These are phyloP conservation scores for Sebastes elongatus DNA, from an alignment of 2,797 vertebrate species.

Conservation along the genomic window DNA sequence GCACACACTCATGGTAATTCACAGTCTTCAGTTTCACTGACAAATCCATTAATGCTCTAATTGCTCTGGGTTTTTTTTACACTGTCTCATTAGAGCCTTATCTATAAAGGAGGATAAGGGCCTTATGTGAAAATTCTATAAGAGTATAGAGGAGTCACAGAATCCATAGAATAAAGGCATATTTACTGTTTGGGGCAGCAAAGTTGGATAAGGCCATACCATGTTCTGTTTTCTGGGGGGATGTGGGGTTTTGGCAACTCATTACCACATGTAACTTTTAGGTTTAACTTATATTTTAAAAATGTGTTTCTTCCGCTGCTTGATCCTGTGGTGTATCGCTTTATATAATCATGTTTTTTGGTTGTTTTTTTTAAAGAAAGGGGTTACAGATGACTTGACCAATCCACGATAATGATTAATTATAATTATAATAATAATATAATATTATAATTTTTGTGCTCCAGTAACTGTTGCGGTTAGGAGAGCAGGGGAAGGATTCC, in stretches of 20 bases:
- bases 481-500: no score
- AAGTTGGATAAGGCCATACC: background rate
- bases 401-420: no score
- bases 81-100: constrained; percentile 53
- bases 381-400: background rate
- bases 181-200: background rate
- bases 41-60: constrained; percentile 66
- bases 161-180: background rate
- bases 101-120: constrained; percentile 27
- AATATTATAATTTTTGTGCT: no score
- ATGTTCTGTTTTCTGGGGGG: background rate
- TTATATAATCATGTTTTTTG: background rate
- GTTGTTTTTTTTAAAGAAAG: background rate
- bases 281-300: background rate
- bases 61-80: constrained; percentile 56
- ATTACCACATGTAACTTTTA: background rate
- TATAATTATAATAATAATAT: no score
- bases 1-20: constrained; percentile 45
- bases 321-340: background rate
- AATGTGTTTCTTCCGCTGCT: background rate
- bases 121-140: background rate
- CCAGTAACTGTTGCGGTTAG: no score
- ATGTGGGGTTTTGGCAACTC: background rate
- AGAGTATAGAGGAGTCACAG: background rate
- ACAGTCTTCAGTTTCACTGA: constrained; percentile 37